Evolutionary conservation across 2,113 vertebrate species (phyloP).

Genomic region (Arenaria interpres): DNA sequence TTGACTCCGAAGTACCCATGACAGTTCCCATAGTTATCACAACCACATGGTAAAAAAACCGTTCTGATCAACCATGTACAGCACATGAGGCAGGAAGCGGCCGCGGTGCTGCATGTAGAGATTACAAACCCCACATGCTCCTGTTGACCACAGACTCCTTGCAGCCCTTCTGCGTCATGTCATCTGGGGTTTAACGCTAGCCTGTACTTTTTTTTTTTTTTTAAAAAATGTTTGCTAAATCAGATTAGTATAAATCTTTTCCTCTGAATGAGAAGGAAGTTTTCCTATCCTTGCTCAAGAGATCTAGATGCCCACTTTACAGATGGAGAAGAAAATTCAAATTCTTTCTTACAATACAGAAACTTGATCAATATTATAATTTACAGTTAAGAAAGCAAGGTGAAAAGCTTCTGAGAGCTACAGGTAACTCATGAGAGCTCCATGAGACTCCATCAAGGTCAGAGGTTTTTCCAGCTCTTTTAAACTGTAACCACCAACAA

Average conservation of each 20-base stretch:
- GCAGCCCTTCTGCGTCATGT: background rate
- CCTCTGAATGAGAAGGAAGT: background rate
- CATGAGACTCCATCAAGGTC: background rate
- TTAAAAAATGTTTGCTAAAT: accelerated
- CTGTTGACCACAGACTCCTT: background rate
- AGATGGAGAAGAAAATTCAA: background rate
- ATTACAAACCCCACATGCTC: background rate
- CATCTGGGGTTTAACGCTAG: background rate
- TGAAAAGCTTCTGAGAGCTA: background rate
- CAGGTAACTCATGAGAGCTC: background rate
- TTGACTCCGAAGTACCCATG: background rate
- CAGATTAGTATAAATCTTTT: background rate
- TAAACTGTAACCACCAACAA: background rate
- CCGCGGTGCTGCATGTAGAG: accelerated
- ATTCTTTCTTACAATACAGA: background rate
- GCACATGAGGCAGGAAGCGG: background rate
- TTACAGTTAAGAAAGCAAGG: background rate
- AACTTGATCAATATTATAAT: background rate
- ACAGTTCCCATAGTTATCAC: background rate
- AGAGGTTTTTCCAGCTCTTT: background rate
- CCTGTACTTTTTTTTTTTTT: background rate
- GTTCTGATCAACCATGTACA: accelerated
- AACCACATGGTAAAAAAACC: background rate
- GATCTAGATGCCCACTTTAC: background rate
- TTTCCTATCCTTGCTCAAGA: background rate